Conservation (phyloP, 1,140 invertebrate genomes). For the Melanaphis sacchari region DNA sequence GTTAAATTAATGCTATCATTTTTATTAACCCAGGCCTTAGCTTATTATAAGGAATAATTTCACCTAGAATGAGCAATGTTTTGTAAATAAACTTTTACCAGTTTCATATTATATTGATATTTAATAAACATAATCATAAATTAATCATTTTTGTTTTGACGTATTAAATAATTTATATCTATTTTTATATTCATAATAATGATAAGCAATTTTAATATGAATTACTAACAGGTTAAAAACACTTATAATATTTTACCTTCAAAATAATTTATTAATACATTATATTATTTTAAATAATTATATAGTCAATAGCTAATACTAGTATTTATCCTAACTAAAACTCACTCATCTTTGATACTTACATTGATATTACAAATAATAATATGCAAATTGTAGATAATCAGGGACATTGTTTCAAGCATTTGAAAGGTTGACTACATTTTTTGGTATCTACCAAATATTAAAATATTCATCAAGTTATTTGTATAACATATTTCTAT, state of each 20-base stretch:
- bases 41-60: no score
- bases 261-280: slow-evolving; percentile 12
- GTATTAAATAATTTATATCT: slow-evolving; percentile 5
- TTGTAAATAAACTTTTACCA: background rate
- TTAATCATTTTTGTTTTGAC: background rate
- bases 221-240: background rate
- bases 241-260: slow-evolving; percentile 14
- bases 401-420: background rate
- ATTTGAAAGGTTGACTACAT: background rate
- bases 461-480: background rate
- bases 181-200: background rate
- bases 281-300: background rate
- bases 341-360: background rate
- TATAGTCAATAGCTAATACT: background rate
- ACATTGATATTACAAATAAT: background rate
- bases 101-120: background rate
- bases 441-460: background rate
- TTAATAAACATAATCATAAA: background rate
- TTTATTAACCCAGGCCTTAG: background rate
- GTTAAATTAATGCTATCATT: background rate
- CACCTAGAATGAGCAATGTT: background rate
- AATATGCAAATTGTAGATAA: background rate
- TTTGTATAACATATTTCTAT: background rate
- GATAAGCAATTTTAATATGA: background rate
- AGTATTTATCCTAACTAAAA: slow-evolving; percentile 6